These are phyloP conservation scores for Aramus guarauna DNA, from an alignment of 2,113 vertebrate genomes.

Conservation along the genomic window DNA sequence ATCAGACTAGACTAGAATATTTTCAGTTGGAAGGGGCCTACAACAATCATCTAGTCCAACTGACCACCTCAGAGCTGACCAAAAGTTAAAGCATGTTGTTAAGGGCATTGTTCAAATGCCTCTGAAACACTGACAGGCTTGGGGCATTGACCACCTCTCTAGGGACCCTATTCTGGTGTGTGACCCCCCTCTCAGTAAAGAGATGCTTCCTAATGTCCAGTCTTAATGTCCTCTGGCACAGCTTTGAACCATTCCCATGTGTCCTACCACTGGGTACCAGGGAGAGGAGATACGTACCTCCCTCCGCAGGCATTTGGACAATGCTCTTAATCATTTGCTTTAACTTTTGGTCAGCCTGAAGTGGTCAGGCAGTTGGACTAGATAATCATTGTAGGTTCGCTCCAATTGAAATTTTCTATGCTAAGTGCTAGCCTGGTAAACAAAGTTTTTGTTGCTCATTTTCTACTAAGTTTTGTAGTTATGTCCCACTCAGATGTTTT, in stretches of 20 bases:
- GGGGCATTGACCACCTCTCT: background rate
- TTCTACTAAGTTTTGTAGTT: background rate
- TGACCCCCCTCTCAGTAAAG: background rate
- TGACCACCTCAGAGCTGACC: background rate
- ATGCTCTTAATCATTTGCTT: background rate
- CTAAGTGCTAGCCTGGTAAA: background rate
- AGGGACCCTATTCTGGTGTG: background rate
- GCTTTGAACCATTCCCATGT: background rate
- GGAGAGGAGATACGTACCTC: background rate
- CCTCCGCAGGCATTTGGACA: background rate
- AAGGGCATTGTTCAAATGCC: background rate
- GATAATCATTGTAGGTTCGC: accelerated
- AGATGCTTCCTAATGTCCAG: background rate
- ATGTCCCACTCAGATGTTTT: background rate
- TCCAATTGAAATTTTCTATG: background rate
- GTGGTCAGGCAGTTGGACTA: background rate
- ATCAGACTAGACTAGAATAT: background rate
- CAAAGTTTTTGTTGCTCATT: background rate
- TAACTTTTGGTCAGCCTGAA: background rate
- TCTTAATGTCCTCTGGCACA: accelerated
- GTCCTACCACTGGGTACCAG: background rate
- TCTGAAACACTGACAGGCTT: background rate
- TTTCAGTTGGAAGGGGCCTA: background rate
- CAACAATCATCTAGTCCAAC: background rate
- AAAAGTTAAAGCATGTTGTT: background rate